Conservation (phyloP, 2,888 invertebrate species). For the Boloria euphrosyne region DNA sequence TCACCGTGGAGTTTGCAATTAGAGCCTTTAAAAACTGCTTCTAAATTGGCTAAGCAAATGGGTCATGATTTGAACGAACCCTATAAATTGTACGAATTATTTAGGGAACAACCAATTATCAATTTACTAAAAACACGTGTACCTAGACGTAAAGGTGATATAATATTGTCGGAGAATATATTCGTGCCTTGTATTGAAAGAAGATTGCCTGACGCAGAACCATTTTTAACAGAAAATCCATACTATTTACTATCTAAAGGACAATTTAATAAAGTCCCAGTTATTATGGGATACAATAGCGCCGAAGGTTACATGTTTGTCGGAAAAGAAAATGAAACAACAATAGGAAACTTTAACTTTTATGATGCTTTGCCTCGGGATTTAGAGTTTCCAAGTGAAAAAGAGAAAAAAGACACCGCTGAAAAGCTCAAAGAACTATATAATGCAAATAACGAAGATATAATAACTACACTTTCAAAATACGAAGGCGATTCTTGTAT, state of each 20-base stretch:
- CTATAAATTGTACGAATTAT: conserved; percentile 56
- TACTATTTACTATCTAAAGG: conserved; percentile 59
- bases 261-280: conserved; percentile 60
- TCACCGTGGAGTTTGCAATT: conserved; percentile 69
- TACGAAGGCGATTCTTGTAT: conserved; percentile 68
- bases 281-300: conserved; percentile 67
- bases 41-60: conserved; percentile 55
- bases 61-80: conserved; percentile 57
- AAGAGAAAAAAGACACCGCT: conserved; percentile 51
- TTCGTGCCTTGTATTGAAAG: conserved; percentile 73
- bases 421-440: conserved; percentile 64
- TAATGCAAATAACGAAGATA: conserved; percentile 66
- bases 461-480: conserved; percentile 57
- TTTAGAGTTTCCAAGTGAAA: conserved; percentile 52
- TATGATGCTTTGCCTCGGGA: conserved; percentile 63
- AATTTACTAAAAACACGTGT: conserved; percentile 59
- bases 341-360: conserved; percentile 57
- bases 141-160: conserved; percentile 62
- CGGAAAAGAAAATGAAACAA: conserved; percentile 71
- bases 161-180: conserved; percentile 66
- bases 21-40: conserved; percentile 64
- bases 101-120: conserved; percentile 51
- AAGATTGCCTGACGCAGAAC: conserved; percentile 48
- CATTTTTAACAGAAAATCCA: conserved; percentile 61
- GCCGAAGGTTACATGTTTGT: conserved; percentile 70